A percentile compares a stretch with the other conserved stretches of the same genome.
phyloP scores from a whole-genome alignment of 2,888 invertebrate species.

The Urechis unicinctus region DNA sequence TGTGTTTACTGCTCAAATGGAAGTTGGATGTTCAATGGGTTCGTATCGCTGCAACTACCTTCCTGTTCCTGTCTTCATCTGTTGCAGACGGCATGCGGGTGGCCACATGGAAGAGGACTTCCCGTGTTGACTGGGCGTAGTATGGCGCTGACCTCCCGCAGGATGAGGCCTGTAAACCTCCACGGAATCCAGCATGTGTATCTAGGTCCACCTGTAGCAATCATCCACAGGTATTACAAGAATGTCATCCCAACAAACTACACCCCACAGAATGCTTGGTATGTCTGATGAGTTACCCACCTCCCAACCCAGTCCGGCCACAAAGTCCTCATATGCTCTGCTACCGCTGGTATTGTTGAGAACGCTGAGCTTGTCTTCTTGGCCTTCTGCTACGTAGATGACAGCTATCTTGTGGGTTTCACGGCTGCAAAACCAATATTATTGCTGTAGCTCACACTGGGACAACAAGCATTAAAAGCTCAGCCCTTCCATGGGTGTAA shows the following conservation, averaged over 20 bases:
- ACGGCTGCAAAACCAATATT: conserved; percentile 22
- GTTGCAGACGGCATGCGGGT: conserved; percentile 91
- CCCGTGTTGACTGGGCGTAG: conserved; percentile 84
- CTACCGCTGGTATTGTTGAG: conserved; percentile 85
- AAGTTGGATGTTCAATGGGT: too few species aligned
- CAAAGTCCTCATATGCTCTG: conserved; percentile 76
- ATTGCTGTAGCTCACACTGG: not conserved
- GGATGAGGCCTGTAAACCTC: conserved; percentile 70
- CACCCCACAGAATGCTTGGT: too few species aligned
- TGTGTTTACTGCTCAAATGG: not conserved
- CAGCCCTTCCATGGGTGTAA: not conserved
- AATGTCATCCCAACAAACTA: too few species aligned
- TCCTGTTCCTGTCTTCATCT: conserved; percentile 45
- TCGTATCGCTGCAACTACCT: too few species aligned
- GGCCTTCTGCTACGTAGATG: conserved; percentile 92
- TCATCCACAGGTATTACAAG: not conserved
- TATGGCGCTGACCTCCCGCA: conserved; percentile 93
- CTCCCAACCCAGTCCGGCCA: conserved; percentile 67
- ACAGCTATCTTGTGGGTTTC: conserved; percentile 71
- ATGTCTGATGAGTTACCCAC: conserved; percentile 46
- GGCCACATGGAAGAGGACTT: conserved; percentile 93
- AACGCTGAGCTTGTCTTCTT: conserved; percentile 93
- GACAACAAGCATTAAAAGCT: not conserved
- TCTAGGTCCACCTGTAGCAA: conserved; percentile 71
- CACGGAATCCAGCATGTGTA: conserved; percentile 89